These are phyloP conservation scores for Dendrocopos noguchii DNA, from an alignment of 2,113 vertebrate species.

Conservation along the genomic window DNA sequence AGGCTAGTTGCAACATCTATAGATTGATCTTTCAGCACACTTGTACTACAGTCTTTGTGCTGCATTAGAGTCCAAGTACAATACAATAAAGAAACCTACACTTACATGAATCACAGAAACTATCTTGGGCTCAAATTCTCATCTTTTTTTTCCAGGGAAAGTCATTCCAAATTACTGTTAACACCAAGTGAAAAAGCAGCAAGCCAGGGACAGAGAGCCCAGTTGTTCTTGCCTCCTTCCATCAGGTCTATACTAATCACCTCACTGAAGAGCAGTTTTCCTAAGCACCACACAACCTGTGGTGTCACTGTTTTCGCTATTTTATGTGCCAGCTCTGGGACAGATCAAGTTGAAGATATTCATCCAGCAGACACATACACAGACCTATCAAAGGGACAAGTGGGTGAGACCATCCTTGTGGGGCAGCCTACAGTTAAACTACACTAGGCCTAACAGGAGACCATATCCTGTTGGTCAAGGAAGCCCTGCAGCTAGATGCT, in stretches of 20 bases:
- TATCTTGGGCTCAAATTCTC: background rate
- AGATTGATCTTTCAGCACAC: background rate
- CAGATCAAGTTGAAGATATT: background rate
- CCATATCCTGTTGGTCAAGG: background rate
- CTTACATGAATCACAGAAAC: background rate
- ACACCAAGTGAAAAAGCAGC: background rate
- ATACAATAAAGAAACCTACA: background rate
- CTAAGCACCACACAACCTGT: background rate
- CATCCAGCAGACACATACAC: background rate
- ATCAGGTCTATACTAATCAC: background rate
- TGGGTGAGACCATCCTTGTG: background rate
- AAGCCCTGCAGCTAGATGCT: background rate
- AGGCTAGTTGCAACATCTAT: background rate
- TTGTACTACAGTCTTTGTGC: too few relatives aligned
- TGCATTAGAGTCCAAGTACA: too few relatives aligned
- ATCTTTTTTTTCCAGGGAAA: background rate
- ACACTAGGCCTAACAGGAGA: background rate
- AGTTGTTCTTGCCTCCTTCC: background rate
- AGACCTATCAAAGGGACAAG: background rate
- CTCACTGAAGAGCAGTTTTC: background rate
- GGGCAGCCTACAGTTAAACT: background rate
- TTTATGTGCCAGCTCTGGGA: background rate
- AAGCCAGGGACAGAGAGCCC: background rate
- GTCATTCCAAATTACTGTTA: background rate
- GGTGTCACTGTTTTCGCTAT: background rate